phyloP scores from a whole-genome alignment of 2,797 vertebrate genomes.

The Acanthornis magna region DNA sequence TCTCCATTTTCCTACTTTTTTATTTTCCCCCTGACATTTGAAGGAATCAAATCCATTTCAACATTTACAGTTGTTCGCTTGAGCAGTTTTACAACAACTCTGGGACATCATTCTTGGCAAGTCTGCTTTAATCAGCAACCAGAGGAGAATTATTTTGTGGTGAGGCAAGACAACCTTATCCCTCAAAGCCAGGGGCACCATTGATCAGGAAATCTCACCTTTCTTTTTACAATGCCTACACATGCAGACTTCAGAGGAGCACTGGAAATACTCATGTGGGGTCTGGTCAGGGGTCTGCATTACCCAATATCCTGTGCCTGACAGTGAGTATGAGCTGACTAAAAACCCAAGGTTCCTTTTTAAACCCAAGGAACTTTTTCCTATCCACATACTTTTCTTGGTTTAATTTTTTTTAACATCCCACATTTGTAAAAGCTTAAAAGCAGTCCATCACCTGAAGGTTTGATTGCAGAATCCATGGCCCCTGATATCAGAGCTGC shows the following conservation, averaged over 20 bases:
- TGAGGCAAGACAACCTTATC: neutral
- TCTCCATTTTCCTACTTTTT: neutral
- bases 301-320: neutral
- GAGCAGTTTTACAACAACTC: neutral
- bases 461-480: rapidly evolving
- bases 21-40: neutral
- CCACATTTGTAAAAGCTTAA: neutral
- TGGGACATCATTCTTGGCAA: neutral
- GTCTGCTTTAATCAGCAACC: neutral
- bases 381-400: neutral
- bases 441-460: neutral
- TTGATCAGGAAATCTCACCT: neutral
- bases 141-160: neutral
- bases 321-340: rapidly evolving
- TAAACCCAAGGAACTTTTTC: neutral
- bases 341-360: neutral
- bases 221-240: neutral
- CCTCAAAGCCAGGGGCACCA: neutral
- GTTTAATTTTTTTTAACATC: neutral
- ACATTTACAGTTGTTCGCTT: neutral
- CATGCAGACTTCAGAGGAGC: neutral
- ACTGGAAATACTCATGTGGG: rapidly evolving
- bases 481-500: neutral
- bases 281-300: neutral
- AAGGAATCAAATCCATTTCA: neutral